A percentile compares a stretch with the other conserved stretches of the same genome.
These are phyloP conservation scores for Prorops nasuta DNA, from an alignment of 1,140 invertebrate genomes.

Conservation along the genomic window DNA sequence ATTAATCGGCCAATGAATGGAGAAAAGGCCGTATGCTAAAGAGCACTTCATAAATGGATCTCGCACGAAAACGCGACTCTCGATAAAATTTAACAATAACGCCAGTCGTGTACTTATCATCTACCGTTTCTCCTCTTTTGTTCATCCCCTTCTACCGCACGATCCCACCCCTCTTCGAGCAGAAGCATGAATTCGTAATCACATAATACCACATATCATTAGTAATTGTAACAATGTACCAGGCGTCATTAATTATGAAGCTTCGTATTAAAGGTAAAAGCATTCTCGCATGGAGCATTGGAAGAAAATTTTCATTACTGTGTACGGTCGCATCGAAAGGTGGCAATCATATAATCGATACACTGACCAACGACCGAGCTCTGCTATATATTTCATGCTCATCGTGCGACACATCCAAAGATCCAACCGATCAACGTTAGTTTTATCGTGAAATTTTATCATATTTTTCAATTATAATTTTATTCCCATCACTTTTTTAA, in stretches of 20 bases:
- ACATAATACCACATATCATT: constrained; percentile 4
- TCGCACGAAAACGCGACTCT: too few relatives aligned
- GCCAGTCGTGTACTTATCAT: neutral
- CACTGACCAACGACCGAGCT: too few relatives aligned
- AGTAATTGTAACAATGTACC: neutral
- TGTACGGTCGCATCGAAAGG: constrained; percentile 17
- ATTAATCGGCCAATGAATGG: constrained; percentile 1
- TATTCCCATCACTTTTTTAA: too few relatives aligned
- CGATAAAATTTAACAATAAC: neutral
- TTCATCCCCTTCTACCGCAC: neutral
- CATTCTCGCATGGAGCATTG: neutral
- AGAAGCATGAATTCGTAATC: neutral
- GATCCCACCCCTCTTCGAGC: too few relatives aligned
- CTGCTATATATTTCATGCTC: too few relatives aligned
- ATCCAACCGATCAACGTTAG: too few relatives aligned
- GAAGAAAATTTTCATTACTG: constrained; percentile 13
- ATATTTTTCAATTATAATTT: too few relatives aligned
- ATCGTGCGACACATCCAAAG: too few relatives aligned
- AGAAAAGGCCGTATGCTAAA: neutral
- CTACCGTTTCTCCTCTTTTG: neutral
- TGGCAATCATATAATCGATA: too few relatives aligned
- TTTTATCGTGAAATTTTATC: too few relatives aligned
- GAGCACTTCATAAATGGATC: neutral
- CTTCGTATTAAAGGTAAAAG: neutral
- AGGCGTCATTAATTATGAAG: neutral